Evolutionary conservation across 2,888 invertebrate species (phyloP).

Genomic region (Athalia rosae): DNA sequence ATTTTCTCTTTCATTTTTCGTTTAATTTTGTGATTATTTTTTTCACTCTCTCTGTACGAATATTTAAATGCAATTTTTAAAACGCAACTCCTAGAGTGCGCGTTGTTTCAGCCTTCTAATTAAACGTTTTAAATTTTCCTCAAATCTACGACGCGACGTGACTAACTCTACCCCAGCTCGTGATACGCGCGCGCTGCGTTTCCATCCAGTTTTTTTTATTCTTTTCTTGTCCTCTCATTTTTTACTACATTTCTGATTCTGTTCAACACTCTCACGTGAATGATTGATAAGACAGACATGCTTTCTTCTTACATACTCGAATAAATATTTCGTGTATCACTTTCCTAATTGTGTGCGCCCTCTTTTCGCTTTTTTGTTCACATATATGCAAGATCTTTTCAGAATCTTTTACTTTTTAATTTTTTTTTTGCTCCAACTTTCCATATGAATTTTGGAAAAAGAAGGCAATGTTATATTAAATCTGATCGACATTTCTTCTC

Average conservation of each 20-base stretch:
- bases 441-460: too few species aligned
- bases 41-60: background rate
- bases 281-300: background rate
- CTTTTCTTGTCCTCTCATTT: too few species aligned
- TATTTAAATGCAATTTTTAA: background rate
- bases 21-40: background rate
- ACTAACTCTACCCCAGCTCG: background rate
- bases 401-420: too few species aligned
- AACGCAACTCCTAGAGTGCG: background rate
- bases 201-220: too few species aligned
- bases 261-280: background rate
- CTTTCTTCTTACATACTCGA: background rate
- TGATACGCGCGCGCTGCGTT: too few species aligned
- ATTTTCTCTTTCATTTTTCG: background rate
- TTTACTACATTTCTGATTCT: background rate
- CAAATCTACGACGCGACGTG: background rate
- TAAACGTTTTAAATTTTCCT: slow-evolving; percentile 27
- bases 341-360: background rate
- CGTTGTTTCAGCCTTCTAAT: slow-evolving; percentile 12
- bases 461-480: too few species aligned
- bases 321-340: background rate
- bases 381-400: too few species aligned
- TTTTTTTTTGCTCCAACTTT: too few species aligned
- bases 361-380: background rate
- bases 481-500: too few species aligned